Base-by-base conservation (phyloP, 2,888 invertebrate species). In the Platypus cylindrus region DNA sequence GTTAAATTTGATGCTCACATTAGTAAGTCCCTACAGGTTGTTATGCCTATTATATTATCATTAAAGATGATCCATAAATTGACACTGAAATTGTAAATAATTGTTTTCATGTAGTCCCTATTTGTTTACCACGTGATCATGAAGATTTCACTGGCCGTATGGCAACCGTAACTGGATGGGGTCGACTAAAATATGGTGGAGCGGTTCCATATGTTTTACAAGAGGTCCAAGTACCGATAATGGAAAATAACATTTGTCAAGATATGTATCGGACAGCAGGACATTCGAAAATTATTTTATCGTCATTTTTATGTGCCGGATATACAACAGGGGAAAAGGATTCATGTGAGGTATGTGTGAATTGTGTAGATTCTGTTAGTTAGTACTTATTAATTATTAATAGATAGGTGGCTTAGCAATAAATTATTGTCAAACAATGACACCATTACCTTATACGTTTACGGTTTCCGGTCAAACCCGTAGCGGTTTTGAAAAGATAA, bases 141-240 rank as follows among this genome's bases (percentile, higher is more conserved):
- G 74, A 78, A 1, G 86, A 87, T 53, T 87, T 81, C 59, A 85
- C 83, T 0, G 87, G 87, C 1, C 70, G 81, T 37, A 77, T 84
- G 70, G 91, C 87, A 0, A 84, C 83, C 0, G 90, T 91, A 3
- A 87, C 89, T 0, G 91, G 91, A 2, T 91, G 90, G 90, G 91
- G 91, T 0, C 72, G 90, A 11, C 70, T 90, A 24, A 86, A 85
- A 60, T 90, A 90, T 54, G 84, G 85, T 7, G 91, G 91, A 9
- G 85, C 85, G 8, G 86, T 91, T 2, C 91, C 91, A 0, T 83
- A 85, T 3, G 76, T 87, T 2, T 64, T 91, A 17, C 89, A 91
- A 60, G 87, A 89, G 67, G 91, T 91, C 2, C 79, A 82, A 68
- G 42, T 41, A 15, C 91, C 91, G 20, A 78, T 91, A 41, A 85